Evolutionary conservation across 1,140 invertebrate genomes (phyloP).

Genomic region (Aphaenogaster floridana): DNA sequence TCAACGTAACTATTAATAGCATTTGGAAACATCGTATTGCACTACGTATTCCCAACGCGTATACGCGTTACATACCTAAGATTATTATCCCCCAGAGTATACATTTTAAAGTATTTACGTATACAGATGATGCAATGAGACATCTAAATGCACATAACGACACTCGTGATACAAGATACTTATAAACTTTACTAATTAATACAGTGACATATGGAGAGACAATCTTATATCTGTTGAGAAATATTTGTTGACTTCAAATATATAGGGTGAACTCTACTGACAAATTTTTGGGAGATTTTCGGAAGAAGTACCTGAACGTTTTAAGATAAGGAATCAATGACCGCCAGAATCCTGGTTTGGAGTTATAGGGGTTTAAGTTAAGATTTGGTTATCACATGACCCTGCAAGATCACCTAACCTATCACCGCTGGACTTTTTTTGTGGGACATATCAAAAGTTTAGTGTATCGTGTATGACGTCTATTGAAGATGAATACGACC

Average conservation of each 20-base stretch:
- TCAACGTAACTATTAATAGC: background rate
- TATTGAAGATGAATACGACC: too few relatives aligned
- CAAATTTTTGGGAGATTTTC: too few relatives aligned
- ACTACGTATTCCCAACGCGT: background rate
- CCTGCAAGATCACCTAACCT: too few relatives aligned
- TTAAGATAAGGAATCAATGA: too few relatives aligned
- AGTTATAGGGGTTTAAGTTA: too few relatives aligned
- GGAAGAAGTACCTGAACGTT: too few relatives aligned
- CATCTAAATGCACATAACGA: slow-evolving; percentile 10
- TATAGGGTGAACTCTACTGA: background rate
- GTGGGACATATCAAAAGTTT: too few relatives aligned
- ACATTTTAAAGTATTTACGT: slow-evolving; percentile 10
- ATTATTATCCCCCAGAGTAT: slow-evolving; percentile 1
- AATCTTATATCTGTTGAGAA: background rate
- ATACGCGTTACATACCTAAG: too few relatives aligned
- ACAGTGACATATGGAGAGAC: background rate
- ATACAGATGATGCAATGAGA: background rate
- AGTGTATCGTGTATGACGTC: too few relatives aligned
- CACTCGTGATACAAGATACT: background rate
- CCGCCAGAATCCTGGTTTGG: too few relatives aligned
- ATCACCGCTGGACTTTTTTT: too few relatives aligned
- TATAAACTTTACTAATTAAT: background rate
- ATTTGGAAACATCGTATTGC: background rate
- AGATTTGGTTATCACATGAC: too few relatives aligned
- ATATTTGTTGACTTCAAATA: background rate